phyloP scores from a whole-genome alignment of 2,888 invertebrate species.

The Cantharis flavilabris region DNA sequence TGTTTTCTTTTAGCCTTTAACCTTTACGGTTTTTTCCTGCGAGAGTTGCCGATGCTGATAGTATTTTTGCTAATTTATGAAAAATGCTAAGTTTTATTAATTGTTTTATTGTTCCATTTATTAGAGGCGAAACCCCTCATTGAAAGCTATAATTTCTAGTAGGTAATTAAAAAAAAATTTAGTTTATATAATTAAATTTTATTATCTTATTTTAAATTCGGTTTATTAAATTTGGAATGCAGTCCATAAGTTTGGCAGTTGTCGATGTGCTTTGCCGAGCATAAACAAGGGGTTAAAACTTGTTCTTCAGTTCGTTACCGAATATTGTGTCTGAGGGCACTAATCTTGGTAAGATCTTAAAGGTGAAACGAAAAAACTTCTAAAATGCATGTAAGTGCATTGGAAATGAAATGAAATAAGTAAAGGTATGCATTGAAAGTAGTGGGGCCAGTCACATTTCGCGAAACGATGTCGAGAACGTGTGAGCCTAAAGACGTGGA shows the following conservation, averaged over 20 bases:
- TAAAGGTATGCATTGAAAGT: neutral
- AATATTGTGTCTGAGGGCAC: neutral
- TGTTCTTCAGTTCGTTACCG: neutral
- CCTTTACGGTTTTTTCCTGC: no score
- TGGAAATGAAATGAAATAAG: neutral
- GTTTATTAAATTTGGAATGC: neutral
- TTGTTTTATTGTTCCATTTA: no score
- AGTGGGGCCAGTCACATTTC: constrained; percentile 22
- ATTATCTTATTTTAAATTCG: neutral
- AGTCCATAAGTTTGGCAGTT: neutral
- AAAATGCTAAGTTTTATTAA: no score
- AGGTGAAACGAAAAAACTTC: neutral
- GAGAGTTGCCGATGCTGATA: no score
- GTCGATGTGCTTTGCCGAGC: constrained; percentile 11
- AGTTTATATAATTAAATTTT: no score
- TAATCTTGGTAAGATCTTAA: neutral
- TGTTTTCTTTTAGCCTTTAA: no score
- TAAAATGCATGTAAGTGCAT: constrained; percentile 4
- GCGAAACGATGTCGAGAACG: constrained; percentile 29
- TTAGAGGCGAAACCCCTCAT: no score
- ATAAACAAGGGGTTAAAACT: constrained; percentile 16
- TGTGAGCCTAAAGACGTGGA: constrained; percentile 24
- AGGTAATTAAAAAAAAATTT: no score
- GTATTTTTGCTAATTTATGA: no score
- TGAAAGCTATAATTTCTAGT: no score